Evolutionary conservation across 2,888 invertebrate genomes (phyloP), one percentile per base, ranked within the genome.

Genomic region (Pristionchus japonicus): DNA sequence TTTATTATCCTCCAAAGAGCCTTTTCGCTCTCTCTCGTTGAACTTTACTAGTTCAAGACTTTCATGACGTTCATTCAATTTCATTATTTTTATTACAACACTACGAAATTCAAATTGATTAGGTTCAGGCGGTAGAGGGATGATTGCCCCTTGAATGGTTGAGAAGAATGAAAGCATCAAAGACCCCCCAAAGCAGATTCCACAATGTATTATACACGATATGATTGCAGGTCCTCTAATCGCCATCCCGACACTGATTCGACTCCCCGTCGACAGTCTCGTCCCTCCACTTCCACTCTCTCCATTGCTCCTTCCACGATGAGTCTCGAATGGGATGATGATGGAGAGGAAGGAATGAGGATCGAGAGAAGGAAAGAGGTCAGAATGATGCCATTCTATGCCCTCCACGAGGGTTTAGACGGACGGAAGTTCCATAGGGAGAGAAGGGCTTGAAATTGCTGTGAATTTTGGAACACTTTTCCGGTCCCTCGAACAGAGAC

Each of bases 261-360:
- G 37, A 83, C 57, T 27, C 83, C 83, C 52, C 83, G 83, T 17
- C n/a, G 85, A 4, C 7, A 64, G n/a, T 9, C 15, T 31, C 40
- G 49, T 1, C 82, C 47, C 3, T 82, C 82, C n/a, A 82, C 52
- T n/a, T 82, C 82, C 9, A n/a, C 82, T 9, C 3, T 82, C n/a
- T 47, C 91, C 0, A 82, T 90, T 17, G 91, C 92, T 0, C 90
- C 90, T 31, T 91, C 92, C 0, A 91, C 90, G 52, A 89, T 88
- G 57, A 90, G 91, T 85, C 88, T 92, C 34, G 92, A 92, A 89
- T 92, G 92, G 92, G 92, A 89, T 88, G 92, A 92, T 85, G 92
- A 91, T 80, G 89, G 15, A 11, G 82, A 43, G 27, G 61, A n/a
- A 31, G 52, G 49, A 57, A 31, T 52, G 23, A 34, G 37, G 31